phyloP scores from a whole-genome alignment of 1,140 invertebrate genomes.

The Orchesella cincta region DNA sequence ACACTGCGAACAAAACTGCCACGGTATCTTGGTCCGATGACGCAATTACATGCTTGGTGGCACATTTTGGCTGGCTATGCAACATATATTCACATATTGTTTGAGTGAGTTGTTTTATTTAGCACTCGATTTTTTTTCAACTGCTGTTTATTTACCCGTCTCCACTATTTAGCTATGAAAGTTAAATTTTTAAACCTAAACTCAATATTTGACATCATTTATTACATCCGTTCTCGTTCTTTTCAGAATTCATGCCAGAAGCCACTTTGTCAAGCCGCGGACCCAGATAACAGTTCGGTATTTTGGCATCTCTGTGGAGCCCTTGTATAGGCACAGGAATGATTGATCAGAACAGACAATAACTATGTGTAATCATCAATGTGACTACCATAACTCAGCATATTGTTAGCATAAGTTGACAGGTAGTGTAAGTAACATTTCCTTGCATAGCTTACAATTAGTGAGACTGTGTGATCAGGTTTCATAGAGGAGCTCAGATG shows the following conservation, averaged over 20 bases:
- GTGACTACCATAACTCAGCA: too few relatives aligned
- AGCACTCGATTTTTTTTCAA: background rate
- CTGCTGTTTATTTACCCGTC: background rate
- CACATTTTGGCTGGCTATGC: constrained; percentile 54
- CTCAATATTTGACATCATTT: too few relatives aligned
- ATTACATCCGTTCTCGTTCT: too few relatives aligned
- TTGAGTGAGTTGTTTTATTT: constrained; percentile 39
- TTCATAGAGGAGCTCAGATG: too few relatives aligned
- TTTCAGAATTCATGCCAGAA: constrained; percentile 46
- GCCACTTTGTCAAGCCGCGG: constrained; percentile 47
- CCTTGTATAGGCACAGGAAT: background rate
- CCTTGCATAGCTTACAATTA: too few relatives aligned
- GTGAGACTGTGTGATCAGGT: too few relatives aligned
- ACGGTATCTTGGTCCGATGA: constrained; percentile 48
- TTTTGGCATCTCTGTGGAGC: constrained; percentile 43
- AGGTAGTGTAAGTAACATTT: too few relatives aligned
- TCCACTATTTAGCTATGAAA: background rate
- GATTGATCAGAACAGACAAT: constrained; percentile 6
- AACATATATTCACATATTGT: constrained; percentile 52
- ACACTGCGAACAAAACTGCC: constrained; percentile 44
- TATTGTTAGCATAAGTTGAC: too few relatives aligned
- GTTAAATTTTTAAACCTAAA: background rate
- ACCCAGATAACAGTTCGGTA: constrained; percentile 36
- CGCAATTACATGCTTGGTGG: constrained; percentile 56
- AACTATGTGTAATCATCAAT: too few relatives aligned